Conservation (phyloP, 1,140 invertebrate genomes). For the Leptopilina clavipes region DNA sequence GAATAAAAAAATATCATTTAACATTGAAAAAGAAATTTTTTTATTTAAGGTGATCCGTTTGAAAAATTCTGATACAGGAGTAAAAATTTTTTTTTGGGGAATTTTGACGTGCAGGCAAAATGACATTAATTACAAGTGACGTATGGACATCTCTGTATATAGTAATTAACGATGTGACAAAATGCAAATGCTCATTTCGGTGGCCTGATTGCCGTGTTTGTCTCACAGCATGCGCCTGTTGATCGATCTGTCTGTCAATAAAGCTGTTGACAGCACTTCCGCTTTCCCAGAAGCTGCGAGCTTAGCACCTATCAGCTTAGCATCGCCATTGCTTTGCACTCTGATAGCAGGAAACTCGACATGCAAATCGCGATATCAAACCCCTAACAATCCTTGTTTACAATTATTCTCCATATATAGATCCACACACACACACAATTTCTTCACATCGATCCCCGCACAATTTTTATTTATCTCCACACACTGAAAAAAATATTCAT, state of each 20-base stretch:
- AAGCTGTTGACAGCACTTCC: constrained; percentile 48
- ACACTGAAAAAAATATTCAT: too few species aligned
- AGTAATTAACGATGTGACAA: constrained; percentile 58
- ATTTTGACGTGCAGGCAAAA: too few species aligned
- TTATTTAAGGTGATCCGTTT: too few species aligned
- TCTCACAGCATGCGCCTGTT: constrained; percentile 42
- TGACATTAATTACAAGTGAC: constrained; percentile 17
- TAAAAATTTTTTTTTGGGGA: too few species aligned
- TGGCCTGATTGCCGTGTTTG: constrained; percentile 57
- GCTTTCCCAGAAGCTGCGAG: constrained; percentile 36
- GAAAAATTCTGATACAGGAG: too few species aligned
- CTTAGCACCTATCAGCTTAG: constrained; percentile 31
- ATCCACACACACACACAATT: too few species aligned
- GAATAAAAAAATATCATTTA: too few species aligned
- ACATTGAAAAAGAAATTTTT: too few species aligned
- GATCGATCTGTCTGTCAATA: constrained; percentile 59
- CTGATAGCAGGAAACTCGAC: constrained; percentile 45
- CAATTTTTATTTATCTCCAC: too few species aligned
- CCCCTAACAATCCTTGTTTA: background rate
- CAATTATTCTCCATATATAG: background rate
- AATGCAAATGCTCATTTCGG: constrained; percentile 59
- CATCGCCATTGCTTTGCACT: constrained; percentile 36
- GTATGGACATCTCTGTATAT: background rate
- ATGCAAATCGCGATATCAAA: constrained; percentile 51
- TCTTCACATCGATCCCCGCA: too few species aligned